These are phyloP conservation scores for Plectropomus leopardus DNA, from an alignment of 2,113 vertebrate species.

Conservation along the genomic window DNA sequence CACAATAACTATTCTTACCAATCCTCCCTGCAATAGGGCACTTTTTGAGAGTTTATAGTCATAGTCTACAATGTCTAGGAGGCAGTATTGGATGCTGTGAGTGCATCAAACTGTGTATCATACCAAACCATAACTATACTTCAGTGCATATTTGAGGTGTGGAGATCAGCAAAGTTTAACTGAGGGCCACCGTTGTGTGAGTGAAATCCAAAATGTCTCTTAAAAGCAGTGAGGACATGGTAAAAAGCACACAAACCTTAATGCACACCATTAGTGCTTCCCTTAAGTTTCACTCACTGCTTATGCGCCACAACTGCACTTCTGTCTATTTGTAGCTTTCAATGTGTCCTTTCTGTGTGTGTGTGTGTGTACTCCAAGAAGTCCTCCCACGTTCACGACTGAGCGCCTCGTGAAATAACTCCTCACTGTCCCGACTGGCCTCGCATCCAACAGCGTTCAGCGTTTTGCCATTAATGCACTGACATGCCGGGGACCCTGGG, in stretches of 20 bases:
- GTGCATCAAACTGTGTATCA: not conserved
- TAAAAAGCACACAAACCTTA: conserved; percentile 7
- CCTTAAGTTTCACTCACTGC: conserved; percentile 7
- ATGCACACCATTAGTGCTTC: conserved; percentile 3
- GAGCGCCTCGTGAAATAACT: conserved; percentile 50
- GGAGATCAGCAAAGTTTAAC: not conserved
- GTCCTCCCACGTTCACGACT: conserved; percentile 23
- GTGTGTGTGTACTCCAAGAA: conserved; percentile 18
- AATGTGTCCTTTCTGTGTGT: conserved; percentile 8
- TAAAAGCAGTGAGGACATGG: not conserved
- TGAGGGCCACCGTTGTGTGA: not conserved
- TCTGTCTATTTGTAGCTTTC: conserved; percentile 1
- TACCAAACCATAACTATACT: not conserved
- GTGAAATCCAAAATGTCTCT: not conserved
- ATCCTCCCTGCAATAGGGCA: not conserved
- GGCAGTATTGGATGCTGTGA: not conserved
- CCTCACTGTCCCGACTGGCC: conserved; percentile 33
- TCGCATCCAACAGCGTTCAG: conserved; percentile 40
- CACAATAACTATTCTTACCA: not conserved
- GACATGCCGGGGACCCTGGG: conserved; percentile 55
- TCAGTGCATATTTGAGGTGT: not conserved
- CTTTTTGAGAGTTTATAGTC: not conserved
- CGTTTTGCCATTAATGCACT: conserved; percentile 58
- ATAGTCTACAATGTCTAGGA: not conserved
- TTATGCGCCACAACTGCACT: conserved; percentile 9